phyloP scores from a whole-genome alignment of 2,113 vertebrate species.

The Corythornis vintsioides region DNA sequence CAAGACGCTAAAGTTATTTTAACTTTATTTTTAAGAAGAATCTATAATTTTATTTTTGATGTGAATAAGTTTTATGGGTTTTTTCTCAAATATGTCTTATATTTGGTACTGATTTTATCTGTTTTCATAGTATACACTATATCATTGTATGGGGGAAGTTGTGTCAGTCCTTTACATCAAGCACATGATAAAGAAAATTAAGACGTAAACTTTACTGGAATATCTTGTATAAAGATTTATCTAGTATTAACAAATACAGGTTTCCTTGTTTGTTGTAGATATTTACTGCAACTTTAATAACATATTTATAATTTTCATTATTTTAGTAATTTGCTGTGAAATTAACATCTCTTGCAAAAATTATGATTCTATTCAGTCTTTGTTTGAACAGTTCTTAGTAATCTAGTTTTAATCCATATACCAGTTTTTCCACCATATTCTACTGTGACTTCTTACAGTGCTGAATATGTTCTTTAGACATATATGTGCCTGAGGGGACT shows the following conservation, averaged over 20 bases:
- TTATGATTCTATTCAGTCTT: not conserved
- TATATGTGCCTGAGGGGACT: not conserved
- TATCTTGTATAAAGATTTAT: not conserved
- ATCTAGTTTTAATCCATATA: not conserved
- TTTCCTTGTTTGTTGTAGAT: not conserved
- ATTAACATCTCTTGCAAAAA: not conserved
- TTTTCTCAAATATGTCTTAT: not conserved
- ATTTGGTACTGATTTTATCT: not conserved
- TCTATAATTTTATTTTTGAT: not conserved
- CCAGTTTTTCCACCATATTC: not conserved
- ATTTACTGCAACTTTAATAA: not conserved
- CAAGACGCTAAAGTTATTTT: not conserved
- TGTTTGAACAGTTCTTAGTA: not conserved
- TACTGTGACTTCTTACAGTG: not conserved
- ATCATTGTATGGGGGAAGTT: not conserved
- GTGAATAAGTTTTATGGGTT: not conserved
- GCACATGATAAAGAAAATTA: not conserved
- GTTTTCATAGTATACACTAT: not conserved
- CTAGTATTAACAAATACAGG: not conserved
- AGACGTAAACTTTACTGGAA: not conserved
- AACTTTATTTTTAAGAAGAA: not conserved
- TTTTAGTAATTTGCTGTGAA: not conserved
- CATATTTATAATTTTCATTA: not conserved
- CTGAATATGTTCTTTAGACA: not conserved
- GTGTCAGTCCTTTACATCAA: not conserved